Base-by-base conservation (phyloP, 2,888 invertebrate species). In the Eristalis intricaria region DNA sequence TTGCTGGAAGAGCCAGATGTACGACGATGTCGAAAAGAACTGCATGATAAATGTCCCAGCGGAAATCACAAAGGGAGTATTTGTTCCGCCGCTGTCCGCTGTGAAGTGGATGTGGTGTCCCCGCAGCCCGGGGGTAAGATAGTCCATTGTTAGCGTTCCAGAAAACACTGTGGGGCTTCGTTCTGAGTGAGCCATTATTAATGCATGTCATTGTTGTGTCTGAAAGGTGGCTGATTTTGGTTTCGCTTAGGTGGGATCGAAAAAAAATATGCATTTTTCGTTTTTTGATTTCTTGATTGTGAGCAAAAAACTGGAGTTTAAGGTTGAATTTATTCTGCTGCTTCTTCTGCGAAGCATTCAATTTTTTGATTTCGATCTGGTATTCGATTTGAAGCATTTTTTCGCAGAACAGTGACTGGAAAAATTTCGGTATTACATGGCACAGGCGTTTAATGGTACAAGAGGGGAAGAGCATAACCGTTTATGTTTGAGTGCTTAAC, bases 61-160 rank as follows among this genome's bases (percentile, higher is more conserved):
- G 85, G 81, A 81, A 85, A 85, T 85, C 81, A 73, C 85, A 77
- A 81, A 85, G 69, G 63, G 56, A 68, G 73, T 60, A 65, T 65
- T 65, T 84, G 64, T 73, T 75, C 63, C 32, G 40, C 26, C 26
- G 26, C 26, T 26, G n/a, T n/a, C n/a, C n/a, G n/a, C 50, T 19
- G 35, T 13, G n/a, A 1, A 23, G 26, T 40, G 71, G 43, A 19
- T 56, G 50, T 29, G 22, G 26, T 26, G 3, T n/a, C 19, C 4
- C 8, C 19, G 29, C 10, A 5, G 32, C 13, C 40, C 13, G 11
- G 32, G 4, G 61, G 76, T 56, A 56, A 50, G 70, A 66, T 71
- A 38, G 66, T n/a, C 50, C 43, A 60, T 84, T 58, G 43, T 74
- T 65, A 60, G 60, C 40, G 35, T 29, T 68, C 35, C 56, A 38